Conservation (phyloP, 2,888 invertebrate species). For the Timema cristinae region DNA sequence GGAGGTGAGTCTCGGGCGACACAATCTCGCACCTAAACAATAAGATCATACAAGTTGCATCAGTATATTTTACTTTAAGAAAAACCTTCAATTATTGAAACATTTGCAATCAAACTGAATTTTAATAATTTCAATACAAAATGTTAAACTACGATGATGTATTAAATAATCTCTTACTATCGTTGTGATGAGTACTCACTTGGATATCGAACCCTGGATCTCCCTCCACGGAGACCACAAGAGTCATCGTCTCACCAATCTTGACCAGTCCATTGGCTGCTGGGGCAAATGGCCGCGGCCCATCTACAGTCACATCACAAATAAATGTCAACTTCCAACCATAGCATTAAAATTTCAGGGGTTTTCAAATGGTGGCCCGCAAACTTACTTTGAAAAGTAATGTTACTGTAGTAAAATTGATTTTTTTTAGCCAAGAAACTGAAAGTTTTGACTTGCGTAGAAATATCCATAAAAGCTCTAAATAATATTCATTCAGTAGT, state of each 20-base stretch:
- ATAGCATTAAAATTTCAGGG: background rate
- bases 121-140: no score
- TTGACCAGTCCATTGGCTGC: constrained; percentile 73
- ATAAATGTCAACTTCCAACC: background rate
- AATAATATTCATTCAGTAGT: no score
- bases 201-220: constrained; percentile 75
- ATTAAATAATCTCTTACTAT: no score
- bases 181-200: constrained; percentile 19
- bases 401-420: no score
- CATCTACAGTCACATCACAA: constrained; percentile 40
- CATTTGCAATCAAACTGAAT: no score
- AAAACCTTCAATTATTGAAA: no score
- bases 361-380: no score
- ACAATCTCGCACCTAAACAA: constrained; percentile 63
- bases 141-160: no score
- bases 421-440: no score
- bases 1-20: constrained; percentile 67
- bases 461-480: no score
- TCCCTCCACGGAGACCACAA: constrained; percentile 74
- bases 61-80: background rate
- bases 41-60: constrained; percentile 1
- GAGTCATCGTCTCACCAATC: constrained; percentile 76
- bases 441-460: no score
- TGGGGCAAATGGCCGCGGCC: constrained; percentile 72
- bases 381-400: no score